These are phyloP conservation scores for Mustelus asterias DNA, from an alignment of 2,113 vertebrate genomes.

Conservation along the genomic window DNA sequence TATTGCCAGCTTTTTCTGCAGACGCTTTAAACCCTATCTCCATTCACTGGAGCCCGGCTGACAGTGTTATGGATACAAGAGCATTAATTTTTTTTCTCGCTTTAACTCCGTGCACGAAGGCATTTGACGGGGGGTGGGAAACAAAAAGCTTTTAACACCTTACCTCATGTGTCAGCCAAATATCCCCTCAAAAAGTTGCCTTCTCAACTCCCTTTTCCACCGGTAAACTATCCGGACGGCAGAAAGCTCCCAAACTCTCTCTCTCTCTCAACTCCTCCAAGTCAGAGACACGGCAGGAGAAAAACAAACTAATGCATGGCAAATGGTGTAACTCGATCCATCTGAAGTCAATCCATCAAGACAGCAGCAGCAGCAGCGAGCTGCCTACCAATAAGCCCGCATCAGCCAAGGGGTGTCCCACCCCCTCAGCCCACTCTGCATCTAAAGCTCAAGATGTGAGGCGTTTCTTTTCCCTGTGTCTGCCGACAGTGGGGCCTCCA, in stretches of 20 bases:
- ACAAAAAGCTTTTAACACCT: background rate
- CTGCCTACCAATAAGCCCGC: constrained; percentile 57
- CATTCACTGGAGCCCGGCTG: background rate
- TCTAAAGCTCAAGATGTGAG: background rate
- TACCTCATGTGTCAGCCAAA: background rate
- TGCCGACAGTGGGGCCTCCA: constrained; percentile 3
- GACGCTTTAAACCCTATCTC: background rate
- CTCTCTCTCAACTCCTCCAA: background rate
- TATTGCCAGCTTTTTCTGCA: background rate
- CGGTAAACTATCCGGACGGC: background rate
- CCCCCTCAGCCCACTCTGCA: constrained; percentile 48
- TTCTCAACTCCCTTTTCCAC: no score
- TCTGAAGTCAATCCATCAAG: constrained; percentile 65
- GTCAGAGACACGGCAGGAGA: constrained; percentile 50
- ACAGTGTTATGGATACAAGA: background rate
- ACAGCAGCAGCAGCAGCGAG: constrained; percentile 48
- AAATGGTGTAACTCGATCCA: constrained; percentile 78
- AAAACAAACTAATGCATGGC: constrained; percentile 72
- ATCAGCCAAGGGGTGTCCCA: constrained; percentile 54
- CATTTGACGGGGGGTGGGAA: no score
- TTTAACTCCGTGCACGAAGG: no score
- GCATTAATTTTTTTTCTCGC: background rate
- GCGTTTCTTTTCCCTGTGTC: background rate
- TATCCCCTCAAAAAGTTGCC: no score
- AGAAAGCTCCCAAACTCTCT: background rate